Evolutionary conservation across 1,140 invertebrate species (phyloP).

Genomic region (Dendroctonus valens): DNA sequence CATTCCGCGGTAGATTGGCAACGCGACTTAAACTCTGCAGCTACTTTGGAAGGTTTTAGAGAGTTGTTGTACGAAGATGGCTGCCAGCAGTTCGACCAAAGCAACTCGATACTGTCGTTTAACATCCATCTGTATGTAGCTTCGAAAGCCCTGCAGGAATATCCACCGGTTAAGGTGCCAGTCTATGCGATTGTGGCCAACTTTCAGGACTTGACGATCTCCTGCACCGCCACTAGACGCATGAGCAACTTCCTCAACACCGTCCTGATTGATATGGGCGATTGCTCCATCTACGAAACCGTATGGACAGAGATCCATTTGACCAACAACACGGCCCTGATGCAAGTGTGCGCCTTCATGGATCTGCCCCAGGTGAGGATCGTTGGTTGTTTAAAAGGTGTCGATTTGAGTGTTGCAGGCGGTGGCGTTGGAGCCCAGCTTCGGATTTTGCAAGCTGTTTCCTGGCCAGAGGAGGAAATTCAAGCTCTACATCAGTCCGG

Average conservation of each 20-base stretch:
- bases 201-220: constrained; percentile 32
- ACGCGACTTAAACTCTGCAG: not conserved
- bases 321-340: constrained; percentile 32
- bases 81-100: constrained; percentile 31
- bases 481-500: constrained; percentile 33
- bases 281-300: constrained; percentile 39
- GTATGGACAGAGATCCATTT: constrained; percentile 35
- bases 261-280: constrained; percentile 36
- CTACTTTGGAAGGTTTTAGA: not conserved
- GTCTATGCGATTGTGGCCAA: constrained; percentile 38
- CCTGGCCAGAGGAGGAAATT: constrained; percentile 34
- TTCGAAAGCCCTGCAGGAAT: constrained; percentile 34
- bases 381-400: not conserved
- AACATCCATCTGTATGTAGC: constrained; percentile 30
- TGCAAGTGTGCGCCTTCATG: constrained; percentile 40
- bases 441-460: constrained; percentile 37
- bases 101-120: constrained; percentile 38
- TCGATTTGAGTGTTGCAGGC: constrained; percentile 18
- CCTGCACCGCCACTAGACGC: not conserved
- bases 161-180: constrained; percentile 33
- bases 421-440: constrained; percentile 38
- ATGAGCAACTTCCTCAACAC: constrained; percentile 20
- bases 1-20: constrained; percentile 29
- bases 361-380: constrained; percentile 39
- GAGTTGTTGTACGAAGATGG: not conserved